Base-by-base conservation (phyloP, 2,888 invertebrate genomes). In the Cryptus armator region DNA sequence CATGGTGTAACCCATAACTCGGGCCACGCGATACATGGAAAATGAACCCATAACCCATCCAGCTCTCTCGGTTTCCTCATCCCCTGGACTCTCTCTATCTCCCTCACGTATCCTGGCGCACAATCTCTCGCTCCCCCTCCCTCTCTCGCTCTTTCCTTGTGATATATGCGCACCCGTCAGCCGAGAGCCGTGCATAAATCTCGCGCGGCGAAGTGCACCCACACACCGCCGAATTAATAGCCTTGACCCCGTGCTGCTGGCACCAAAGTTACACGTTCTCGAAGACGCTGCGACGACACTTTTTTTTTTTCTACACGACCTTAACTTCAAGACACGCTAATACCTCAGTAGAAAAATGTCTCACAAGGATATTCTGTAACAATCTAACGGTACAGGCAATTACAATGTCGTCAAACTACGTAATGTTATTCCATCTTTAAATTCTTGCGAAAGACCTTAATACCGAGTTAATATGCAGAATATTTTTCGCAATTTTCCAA, bases 1-100 rank as follows among this genome's bases (percentile, higher is more conserved):
- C 87, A 88, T 86, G 88, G 83, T 88, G 85, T 85, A 87, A 88
- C 85, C 88, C 88, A 89, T 90, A 91, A 91, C 89, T 90, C 87
- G 88, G 87, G 87, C 88, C 85, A 89, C 88, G 86, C 86, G 87
- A 89, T 88, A 88, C 87, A 84, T 88, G 89, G 88, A 89, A 91
- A 91, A 91, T 91, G 91, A 90, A 90, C 88, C 89, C 88, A 85
- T 88, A 90, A 87, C 89, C 89, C 89, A 89, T 89, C 88, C 88
- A 85, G 44, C 44, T 66, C 48, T 67, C 53, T 59, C 62, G n/a
- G 86, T 87, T 86, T 88, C 87, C 67, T 76, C 71, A 56, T 70
- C 16, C 48, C 71, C 66, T 56, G 43, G 6, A 66, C 59, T 46
- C 59, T 37, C 64, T 51, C 64, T 71, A 19, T 87, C 86, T 88